These are phyloP conservation scores for Stigmatopora nigra DNA, from an alignment of 2,113 vertebrate species.

Conservation along the genomic window DNA sequence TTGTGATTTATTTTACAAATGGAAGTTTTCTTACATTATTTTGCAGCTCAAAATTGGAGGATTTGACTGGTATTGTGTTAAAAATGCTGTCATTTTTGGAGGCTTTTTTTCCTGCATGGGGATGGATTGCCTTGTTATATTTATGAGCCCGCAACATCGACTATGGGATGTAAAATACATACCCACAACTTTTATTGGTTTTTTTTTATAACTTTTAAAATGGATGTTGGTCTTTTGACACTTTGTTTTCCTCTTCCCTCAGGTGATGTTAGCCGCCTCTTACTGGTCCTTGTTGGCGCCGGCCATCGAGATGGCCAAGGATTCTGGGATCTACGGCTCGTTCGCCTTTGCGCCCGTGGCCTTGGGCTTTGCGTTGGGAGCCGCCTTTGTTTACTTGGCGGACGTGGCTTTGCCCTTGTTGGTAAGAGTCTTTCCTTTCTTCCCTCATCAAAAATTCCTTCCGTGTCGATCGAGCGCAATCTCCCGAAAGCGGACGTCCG, in stretches of 20 bases:
- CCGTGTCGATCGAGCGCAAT: neutral
- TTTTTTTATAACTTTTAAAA: too few relatives aligned
- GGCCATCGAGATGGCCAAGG: slow-evolving; percentile 84
- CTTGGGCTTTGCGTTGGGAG: slow-evolving; percentile 81
- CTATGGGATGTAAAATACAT: too few relatives aligned
- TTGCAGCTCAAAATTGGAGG: too few relatives aligned
- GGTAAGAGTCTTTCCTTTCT: slow-evolving; percentile 76
- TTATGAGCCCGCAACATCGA: too few relatives aligned
- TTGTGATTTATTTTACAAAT: too few relatives aligned
- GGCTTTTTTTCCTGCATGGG: too few relatives aligned
- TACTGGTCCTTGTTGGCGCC: slow-evolving; percentile 95
- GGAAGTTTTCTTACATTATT: too few relatives aligned
- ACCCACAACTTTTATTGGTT: too few relatives aligned
- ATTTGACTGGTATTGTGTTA: too few relatives aligned
- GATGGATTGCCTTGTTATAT: too few relatives aligned
- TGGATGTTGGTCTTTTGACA: neutral
- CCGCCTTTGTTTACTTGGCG: slow-evolving; percentile 82
- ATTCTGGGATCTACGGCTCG: slow-evolving; percentile 80
- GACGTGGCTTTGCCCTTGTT: slow-evolving; percentile 78
- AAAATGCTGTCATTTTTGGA: too few relatives aligned
- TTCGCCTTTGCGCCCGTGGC: slow-evolving; percentile 87
- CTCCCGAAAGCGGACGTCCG: neutral
- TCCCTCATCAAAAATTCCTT: neutral
- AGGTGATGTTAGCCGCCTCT: slow-evolving; percentile 97
- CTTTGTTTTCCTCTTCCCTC: neutral